Evolutionary conservation across 2,113 vertebrate genomes (phyloP).

Genomic region (Nesoenas mayeri): DNA sequence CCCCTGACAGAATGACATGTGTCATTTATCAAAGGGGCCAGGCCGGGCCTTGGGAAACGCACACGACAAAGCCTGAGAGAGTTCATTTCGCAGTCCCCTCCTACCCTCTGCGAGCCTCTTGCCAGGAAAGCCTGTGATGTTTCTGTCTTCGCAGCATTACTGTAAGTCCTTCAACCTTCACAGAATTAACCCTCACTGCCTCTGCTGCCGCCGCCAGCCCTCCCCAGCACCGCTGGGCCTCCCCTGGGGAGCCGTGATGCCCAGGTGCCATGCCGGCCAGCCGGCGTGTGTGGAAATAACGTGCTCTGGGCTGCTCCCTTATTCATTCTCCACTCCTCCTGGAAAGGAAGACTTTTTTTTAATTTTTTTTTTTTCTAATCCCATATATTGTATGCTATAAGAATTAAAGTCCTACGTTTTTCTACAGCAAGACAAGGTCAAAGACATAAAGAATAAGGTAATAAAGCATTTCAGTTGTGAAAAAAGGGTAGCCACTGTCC

Average conservation of each 20-base stretch:
- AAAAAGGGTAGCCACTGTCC: not conserved
- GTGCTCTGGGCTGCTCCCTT: not conserved
- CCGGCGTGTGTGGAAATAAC: not conserved
- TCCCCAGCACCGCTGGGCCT: not conserved
- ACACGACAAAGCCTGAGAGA: conserved; percentile 99
- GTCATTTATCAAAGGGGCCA: conserved; percentile 99
- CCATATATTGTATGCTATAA: not conserved
- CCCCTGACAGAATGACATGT: conserved; percentile 99
- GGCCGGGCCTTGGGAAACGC: conserved; percentile 97
- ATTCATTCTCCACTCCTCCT: not conserved
- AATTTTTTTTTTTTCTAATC: not conserved
- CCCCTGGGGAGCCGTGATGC: not conserved
- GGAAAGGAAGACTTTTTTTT: not conserved
- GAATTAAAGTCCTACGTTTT: conserved; percentile 34
- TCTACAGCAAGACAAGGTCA: conserved; percentile 48
- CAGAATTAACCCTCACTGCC: conserved; percentile 77
- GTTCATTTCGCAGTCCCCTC: conserved; percentile 95
- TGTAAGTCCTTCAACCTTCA: conserved; percentile 82
- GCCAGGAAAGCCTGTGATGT: conserved; percentile 92
- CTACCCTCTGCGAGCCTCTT: conserved; percentile 87
- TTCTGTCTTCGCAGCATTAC: conserved; percentile 87
- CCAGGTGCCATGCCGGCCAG: not conserved
- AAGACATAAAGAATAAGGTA: conserved; percentile 39
- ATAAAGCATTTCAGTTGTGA: conserved; percentile 1
- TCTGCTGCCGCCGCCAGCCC: not conserved